These are phyloP conservation scores for Microtus richardsoni DNA, from an alignment of 2,113 vertebrate genomes.

Conservation along the genomic window DNA sequence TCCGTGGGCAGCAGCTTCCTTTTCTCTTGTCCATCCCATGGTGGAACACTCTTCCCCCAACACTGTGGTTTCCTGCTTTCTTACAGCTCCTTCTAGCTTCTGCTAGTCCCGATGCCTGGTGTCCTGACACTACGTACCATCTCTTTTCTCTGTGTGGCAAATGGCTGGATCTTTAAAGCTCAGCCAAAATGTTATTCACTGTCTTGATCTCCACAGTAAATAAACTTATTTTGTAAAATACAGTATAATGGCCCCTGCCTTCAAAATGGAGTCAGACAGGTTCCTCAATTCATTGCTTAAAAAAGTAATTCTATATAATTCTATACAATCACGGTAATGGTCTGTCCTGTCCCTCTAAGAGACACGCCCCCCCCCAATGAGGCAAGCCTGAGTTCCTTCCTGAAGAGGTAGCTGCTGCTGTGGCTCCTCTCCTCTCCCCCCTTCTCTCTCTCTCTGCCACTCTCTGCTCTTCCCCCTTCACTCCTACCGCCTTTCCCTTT, in stretches of 20 bases:
- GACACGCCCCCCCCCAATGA: too few species aligned
- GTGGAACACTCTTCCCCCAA: not conserved
- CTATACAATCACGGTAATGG: not conserved
- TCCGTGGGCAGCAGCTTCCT: not conserved
- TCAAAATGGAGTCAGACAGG: not conserved
- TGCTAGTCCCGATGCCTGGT: not conserved
- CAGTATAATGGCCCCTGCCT: not conserved
- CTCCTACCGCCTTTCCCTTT: too few species aligned
- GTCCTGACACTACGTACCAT: not conserved
- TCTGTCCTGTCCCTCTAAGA: too few species aligned
- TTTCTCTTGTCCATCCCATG: not conserved
- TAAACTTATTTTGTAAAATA: not conserved
- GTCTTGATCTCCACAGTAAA: not conserved
- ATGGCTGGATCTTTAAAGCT: not conserved
- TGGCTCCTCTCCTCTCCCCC: too few species aligned
- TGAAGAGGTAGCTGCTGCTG: too few species aligned
- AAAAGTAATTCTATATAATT: not conserved
- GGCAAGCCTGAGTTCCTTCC: too few species aligned
- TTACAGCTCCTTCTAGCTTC: not conserved
- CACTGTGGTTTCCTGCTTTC: not conserved
- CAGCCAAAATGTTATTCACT: not conserved
- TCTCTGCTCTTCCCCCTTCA: too few species aligned
- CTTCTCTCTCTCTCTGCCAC: too few species aligned
- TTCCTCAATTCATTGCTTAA: not conserved
- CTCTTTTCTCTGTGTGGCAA: slow-evolving; percentile 11